Evolutionary conservation across 2,888 invertebrate genomes (phyloP).

Genomic region (Sicus ferrugineus): DNA sequence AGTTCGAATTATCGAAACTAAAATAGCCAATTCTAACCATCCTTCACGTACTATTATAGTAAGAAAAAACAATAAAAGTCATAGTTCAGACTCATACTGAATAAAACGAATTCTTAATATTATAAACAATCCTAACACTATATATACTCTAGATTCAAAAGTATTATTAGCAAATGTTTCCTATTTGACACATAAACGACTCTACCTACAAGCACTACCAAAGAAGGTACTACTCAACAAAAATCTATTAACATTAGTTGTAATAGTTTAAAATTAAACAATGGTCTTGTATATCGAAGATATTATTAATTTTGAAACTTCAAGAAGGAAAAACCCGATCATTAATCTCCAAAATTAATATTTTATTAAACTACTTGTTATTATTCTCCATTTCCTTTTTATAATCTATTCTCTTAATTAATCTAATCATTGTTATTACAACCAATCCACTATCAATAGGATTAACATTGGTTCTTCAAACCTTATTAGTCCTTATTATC

Average conservation of each 20-base stretch:
- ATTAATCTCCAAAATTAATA: slow-evolving; percentile 77
- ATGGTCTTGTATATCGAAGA: slow-evolving; percentile 75
- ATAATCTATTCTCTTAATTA: slow-evolving; percentile 51
- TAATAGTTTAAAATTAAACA: slow-evolving; percentile 75
- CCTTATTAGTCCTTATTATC: slow-evolving; percentile 65
- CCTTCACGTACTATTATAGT: slow-evolving; percentile 73
- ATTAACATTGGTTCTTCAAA: slow-evolving; percentile 67
- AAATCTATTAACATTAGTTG: slow-evolving; percentile 68
- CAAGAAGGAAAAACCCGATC: slow-evolving; percentile 69
- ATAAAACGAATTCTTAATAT: slow-evolving; percentile 66
- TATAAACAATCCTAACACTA: slow-evolving; percentile 69
- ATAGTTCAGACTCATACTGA: slow-evolving; percentile 66
- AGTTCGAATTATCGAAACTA: slow-evolving; percentile 70
- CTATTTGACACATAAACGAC: slow-evolving; percentile 68
- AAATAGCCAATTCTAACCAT: slow-evolving; percentile 71
- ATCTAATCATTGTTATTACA: slow-evolving; percentile 63
- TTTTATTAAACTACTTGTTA: slow-evolving; percentile 74
- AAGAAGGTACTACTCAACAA: too few relatives aligned
- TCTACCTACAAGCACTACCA: slow-evolving; percentile 65
- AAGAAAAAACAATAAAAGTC: slow-evolving; percentile 71
- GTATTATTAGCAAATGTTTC: slow-evolving; percentile 70
- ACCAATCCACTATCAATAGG: slow-evolving; percentile 69
- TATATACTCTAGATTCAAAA: slow-evolving; percentile 71
- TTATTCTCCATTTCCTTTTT: not conserved
- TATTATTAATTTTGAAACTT: slow-evolving; percentile 69